A percentile compares a stretch with the other conserved stretches of the same genome.
Evolutionary conservation across 2,888 invertebrate species (phyloP).

Genomic region (Ashinkailepas kermadecensis): DNA sequence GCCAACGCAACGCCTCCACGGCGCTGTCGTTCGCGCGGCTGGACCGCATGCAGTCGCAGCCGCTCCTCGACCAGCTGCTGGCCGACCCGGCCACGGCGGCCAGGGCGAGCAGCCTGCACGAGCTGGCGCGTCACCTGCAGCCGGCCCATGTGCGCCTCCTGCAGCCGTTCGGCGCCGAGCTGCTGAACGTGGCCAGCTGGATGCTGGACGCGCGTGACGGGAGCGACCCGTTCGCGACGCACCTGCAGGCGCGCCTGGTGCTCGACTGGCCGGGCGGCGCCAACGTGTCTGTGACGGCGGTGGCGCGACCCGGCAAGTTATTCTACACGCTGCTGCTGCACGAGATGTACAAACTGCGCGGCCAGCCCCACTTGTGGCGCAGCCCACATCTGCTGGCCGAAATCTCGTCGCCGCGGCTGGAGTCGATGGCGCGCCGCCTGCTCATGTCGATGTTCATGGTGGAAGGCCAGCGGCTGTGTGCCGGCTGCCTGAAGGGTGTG

Average conservation of each 20-base stretch:
- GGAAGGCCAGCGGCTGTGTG: background rate
- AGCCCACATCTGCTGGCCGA: background rate
- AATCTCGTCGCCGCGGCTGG: background rate
- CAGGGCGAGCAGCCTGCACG: background rate
- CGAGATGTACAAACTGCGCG: background rate
- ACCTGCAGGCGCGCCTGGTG: conserved; percentile 2
- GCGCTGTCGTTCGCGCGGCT: background rate
- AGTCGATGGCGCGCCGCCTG: conserved; percentile 9
- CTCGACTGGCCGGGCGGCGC: background rate
- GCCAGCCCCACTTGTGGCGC: background rate
- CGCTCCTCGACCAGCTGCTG: background rate
- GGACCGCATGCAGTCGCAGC: conserved; percentile 9
- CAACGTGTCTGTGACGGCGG: background rate
- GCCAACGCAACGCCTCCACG: background rate
- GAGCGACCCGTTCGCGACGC: conserved; percentile 17
- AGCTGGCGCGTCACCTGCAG: conserved; percentile 19
- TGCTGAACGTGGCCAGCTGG: background rate
- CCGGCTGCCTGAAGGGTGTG: background rate
- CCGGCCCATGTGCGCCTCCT: background rate
- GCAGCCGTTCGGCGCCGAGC: background rate
- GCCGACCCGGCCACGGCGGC: background rate
- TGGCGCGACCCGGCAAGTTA: conserved; percentile 2
- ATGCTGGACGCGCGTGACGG: background rate
- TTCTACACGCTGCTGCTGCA: conserved; percentile 20
- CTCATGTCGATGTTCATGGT: conserved; percentile 9